Evolutionary conservation across 2,113 vertebrate species (phyloP), one percentile per base, ranked within the genome.

Genomic region (Cygnus atratus): DNA sequence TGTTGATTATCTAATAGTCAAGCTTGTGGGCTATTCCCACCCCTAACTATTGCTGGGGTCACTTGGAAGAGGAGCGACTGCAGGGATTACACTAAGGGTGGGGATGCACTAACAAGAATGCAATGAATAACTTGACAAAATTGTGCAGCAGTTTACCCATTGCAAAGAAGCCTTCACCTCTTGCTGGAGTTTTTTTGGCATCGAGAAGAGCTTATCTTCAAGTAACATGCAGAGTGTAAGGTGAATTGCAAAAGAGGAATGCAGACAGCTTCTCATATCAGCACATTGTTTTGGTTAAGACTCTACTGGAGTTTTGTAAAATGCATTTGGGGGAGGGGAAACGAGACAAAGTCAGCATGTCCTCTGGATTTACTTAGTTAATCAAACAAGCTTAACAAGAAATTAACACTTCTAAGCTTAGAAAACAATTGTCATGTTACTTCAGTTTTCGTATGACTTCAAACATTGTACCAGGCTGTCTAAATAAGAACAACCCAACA

Each of bases 191-290:
- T 81, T 94, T 94, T 95, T 87, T 88, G 96, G 95, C 96, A 96
- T 78, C 80, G 43, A 90, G 39, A 58, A 84, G 48, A 71, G 87
- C 87, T 96, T 97, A 97, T 97, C 97, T 95, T 79, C 16, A 2
- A 87, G 73, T 63, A 93, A 83, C 77, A 18, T 94, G 87, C 79
- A 84, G 79, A 92, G 84, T 22, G 61, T 93, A 94, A 95, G 92
- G 91, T 93, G 92, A 80, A 94, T 67, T 91, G 54, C 95, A 95
- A 87, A 62, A 75, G 96, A 97, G 92, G 95, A 97, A 97, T 96
- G 97, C 87, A 94, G 96, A 93, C 91, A 83, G 92, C 90, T 95
- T 90, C 84, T 95, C 86, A 43, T 96, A 97, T 96, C 95, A 96
- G 65, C 85, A 93, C 31, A 55, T 97, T 95, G 87, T 96, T 93